Evolutionary conservation across 2,113 vertebrate genomes (phyloP).

Genomic region (Periophthalmodon schlosseri): DNA sequence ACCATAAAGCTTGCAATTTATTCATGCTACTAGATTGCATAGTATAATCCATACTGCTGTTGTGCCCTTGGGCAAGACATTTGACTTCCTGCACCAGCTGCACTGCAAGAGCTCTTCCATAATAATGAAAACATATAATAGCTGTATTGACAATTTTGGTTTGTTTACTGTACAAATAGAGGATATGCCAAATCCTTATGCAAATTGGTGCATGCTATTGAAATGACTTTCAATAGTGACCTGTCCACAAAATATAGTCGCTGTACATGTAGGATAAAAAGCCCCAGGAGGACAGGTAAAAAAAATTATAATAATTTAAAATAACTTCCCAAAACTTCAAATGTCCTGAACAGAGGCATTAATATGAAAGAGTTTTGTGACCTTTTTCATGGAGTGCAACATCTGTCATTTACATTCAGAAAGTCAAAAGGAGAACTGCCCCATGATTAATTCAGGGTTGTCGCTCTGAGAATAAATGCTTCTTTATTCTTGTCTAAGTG

Average conservation of each 20-base stretch:
- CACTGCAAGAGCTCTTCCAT: neutral
- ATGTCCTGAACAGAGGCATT: slow-evolving; percentile 47
- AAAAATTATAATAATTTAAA: neutral
- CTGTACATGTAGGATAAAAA: neutral
- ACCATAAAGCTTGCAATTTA: neutral
- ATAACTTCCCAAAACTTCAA: slow-evolving; percentile 45
- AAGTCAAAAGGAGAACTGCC: slow-evolving; percentile 59
- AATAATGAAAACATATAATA: neutral
- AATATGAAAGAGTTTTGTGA: slow-evolving; percentile 42
- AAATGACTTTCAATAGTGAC: neutral
- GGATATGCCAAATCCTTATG: neutral
- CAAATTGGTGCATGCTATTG: neutral
- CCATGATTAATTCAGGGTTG: slow-evolving; percentile 76
- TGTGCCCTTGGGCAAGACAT: neutral
- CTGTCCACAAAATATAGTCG: neutral
- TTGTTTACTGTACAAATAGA: neutral
- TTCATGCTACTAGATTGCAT: neutral
- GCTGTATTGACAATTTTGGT: neutral
- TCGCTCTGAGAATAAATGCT: slow-evolving; percentile 70
- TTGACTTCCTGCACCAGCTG: neutral
- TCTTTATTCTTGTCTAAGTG: slow-evolving; percentile 74
- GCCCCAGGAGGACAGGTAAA: neutral
- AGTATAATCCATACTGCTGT: neutral
- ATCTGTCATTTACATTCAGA: slow-evolving; percentile 71
- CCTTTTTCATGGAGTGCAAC: slow-evolving; percentile 44